Base-by-base conservation (phyloP, 2,888 invertebrate species). In the Drosophila fungiperda region DNA sequence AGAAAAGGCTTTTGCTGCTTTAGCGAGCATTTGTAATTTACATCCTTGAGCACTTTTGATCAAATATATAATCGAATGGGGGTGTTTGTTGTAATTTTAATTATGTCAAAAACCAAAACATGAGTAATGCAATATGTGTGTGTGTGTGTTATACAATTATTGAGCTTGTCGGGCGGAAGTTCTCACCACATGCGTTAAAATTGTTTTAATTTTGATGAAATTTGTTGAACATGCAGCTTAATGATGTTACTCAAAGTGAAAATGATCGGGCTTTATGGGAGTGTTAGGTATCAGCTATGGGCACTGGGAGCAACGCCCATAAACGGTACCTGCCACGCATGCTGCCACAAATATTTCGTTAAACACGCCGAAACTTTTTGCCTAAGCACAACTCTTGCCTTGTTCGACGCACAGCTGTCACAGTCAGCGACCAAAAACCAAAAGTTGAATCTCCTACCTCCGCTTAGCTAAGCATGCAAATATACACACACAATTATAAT, bases 401-500 rank as follows among this genome's bases (percentile, higher is more conserved):
- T 50, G 69, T 61, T 69, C 50, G 64, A 59, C 42, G 64, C 74
- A 53, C 87, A 82, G 72, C 79, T 79, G 79, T 65, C 79, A 58
- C 64, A 69, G n/a, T 53, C 70, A 62, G 48, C 40, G 29, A 42
- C 48, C 33, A 35, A 55, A 36, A 38, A 57, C 42, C 63, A 20
- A 36, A 59, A 33, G 38, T 54, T 60, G 48, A 35, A n/a, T 53
- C 50, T 42, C 12, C 38, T 12, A 12, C 40, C 53, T 55, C 32
- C 20, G 50, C 60, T 32, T 36, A 45, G 64, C 66, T 68, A 57
- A 78, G 78, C 72, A 88, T 76, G 86, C 83, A 82, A 80, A 85
- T 73, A 80, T 49, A 57, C 61, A 83, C 73, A 73, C 81, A 80
- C 73, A 88, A 83, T 89, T 87, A 84, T 85, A 87, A 85, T 85